A percentile compares a stretch with the other conserved stretches of the same genome.
phyloP scores from a whole-genome alignment of 2,888 invertebrate genomes.

The Keiferia lycopersicella region DNA sequence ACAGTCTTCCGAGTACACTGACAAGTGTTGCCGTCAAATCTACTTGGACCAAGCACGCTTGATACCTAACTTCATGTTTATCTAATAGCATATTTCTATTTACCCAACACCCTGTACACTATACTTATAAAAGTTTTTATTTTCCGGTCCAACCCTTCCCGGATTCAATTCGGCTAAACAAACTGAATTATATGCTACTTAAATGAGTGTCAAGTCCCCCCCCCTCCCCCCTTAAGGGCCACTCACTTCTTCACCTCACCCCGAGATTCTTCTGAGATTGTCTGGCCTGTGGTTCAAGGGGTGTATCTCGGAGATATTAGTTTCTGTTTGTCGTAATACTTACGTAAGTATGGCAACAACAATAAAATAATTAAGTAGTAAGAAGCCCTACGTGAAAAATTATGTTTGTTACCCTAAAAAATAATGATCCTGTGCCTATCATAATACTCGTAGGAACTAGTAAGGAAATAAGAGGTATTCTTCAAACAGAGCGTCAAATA shows the following conservation, averaged over 20 bases:
- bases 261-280: conserved; percentile 70
- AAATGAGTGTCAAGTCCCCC: conserved; percentile 82
- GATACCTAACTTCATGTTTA: too few relatives aligned
- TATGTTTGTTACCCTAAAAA: too few relatives aligned
- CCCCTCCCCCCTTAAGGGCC: conserved; percentile 51
- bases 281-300: conserved; percentile 30
- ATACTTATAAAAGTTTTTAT: conserved; percentile 34
- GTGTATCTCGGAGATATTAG: conserved; percentile 38
- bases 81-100: not conserved
- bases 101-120: conserved; percentile 10
- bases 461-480: too few relatives aligned
- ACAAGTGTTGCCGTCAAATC: too few relatives aligned
- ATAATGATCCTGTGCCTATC: too few relatives aligned
- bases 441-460: too few relatives aligned
- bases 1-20: too few relatives aligned
- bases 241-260: conserved; percentile 63
- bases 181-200: conserved; percentile 87
- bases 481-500: too few relatives aligned
- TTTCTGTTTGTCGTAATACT: not conserved
- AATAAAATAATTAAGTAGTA: too few relatives aligned
- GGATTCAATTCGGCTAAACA: conserved; percentile 78
- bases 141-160: conserved; percentile 53
- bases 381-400: too few relatives aligned
- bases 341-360: too few relatives aligned
- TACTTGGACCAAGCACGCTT: too few relatives aligned